Conservation (phyloP, 2,113 vertebrate genomes). For the Dolichotis patagonum region DNA sequence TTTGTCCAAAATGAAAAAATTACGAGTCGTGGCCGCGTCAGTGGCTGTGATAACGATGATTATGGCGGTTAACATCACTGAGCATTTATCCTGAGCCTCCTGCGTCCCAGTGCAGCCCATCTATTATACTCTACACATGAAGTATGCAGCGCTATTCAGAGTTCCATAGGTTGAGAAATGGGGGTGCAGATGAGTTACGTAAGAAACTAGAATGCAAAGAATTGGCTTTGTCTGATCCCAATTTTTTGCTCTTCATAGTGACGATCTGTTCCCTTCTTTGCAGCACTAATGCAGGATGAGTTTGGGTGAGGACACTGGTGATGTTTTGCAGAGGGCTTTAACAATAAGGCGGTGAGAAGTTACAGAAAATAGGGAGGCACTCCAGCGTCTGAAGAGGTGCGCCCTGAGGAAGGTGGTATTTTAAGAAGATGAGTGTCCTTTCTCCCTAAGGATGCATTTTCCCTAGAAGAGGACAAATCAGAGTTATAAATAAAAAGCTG, state of each 20-base stretch:
- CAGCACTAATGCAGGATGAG: not conserved
- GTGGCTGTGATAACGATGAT: no score
- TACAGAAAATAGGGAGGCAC: not conserved
- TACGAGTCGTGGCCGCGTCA: fast-evolving
- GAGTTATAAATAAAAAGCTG: constrained; percentile 36
- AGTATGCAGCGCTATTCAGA: not conserved
- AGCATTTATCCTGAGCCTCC: not conserved
- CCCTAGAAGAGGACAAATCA: constrained; percentile 35
- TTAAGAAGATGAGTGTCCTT: constrained; percentile 39
- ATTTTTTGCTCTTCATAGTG: not conserved
- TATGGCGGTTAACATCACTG: not conserved
- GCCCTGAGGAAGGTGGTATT: not conserved
- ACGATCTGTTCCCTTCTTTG: not conserved
- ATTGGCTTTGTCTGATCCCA: not conserved
- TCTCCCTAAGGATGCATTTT: constrained; percentile 19
- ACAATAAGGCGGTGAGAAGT: not conserved
- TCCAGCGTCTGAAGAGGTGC: not conserved
- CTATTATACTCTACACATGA: not conserved
- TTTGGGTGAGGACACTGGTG: not conserved
- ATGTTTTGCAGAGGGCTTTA: not conserved
- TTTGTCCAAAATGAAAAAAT: not conserved
- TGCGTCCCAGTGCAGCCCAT: fast-evolving
- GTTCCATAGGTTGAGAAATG: not conserved
- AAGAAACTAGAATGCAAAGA: not conserved
- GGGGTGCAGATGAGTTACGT: not conserved